Conservation (phyloP, 2,113 vertebrate species). For the Pyrgilauda ruficollis region DNA sequence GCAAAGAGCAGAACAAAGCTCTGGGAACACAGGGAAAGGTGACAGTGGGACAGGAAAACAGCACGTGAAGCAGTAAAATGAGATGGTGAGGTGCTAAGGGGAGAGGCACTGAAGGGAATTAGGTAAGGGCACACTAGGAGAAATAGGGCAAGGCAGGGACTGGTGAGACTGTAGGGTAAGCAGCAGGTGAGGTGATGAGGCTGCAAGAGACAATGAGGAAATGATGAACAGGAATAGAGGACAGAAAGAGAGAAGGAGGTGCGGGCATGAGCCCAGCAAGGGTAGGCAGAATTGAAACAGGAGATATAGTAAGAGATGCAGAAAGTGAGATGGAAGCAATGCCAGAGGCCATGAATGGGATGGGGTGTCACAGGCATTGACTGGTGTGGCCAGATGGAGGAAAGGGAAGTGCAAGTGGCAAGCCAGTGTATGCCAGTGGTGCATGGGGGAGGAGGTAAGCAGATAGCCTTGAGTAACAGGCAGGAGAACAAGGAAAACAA, state of each 20-base stretch:
- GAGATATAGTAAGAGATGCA: not conserved
- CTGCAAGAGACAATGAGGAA: not conserved
- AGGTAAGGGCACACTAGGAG: not conserved
- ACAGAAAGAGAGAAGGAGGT: not conserved
- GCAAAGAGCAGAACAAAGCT: not conserved
- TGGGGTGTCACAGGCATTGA: not conserved
- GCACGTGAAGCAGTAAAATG: not conserved
- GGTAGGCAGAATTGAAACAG: not conserved
- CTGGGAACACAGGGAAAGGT: not conserved
- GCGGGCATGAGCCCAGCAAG: not conserved
- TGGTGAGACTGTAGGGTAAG: not conserved
- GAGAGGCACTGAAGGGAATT: not conserved
- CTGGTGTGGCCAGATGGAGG: not conserved
- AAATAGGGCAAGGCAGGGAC: not conserved
- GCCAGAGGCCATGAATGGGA: not conserved
- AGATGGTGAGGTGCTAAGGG: not conserved
- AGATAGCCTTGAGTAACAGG: not conserved
- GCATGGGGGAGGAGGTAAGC: not conserved
- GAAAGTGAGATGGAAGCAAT: not conserved
- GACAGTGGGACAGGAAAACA: not conserved
- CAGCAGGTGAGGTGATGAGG: not conserved
- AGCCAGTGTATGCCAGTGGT: not conserved
- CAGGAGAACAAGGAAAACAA: not conserved
- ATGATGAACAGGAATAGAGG: not conserved
- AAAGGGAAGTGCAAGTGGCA: not conserved